Conservation (phyloP, 2,888 invertebrate species). For the Corbicula japonica region DNA sequence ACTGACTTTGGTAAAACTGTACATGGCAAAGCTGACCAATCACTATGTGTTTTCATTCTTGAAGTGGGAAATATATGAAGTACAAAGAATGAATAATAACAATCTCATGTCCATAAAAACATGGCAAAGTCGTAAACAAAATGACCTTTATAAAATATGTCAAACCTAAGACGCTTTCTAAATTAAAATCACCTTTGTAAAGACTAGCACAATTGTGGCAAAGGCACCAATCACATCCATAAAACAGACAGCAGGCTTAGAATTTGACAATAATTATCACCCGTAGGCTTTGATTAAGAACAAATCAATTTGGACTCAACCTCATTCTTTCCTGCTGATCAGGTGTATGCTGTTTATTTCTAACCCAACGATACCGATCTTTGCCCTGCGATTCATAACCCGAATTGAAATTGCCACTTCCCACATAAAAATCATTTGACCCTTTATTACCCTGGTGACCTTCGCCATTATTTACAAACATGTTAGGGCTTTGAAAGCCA, state of each 20-base stretch:
- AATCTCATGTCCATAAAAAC: constrained; percentile 46
- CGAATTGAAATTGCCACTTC: constrained; percentile 32
- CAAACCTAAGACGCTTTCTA: constrained; percentile 25
- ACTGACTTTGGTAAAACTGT: constrained; percentile 5
- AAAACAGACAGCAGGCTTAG: constrained; percentile 31
- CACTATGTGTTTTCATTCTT: constrained; percentile 27
- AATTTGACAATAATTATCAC: constrained; percentile 36
- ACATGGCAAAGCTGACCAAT: neutral
- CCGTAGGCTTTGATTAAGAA: constrained; percentile 36
- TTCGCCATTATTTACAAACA: constrained; percentile 16
- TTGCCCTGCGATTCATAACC: constrained; percentile 40
- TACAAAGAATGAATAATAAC: constrained; percentile 15
- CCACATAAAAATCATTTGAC: constrained; percentile 34
- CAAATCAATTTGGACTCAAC: constrained; percentile 63
- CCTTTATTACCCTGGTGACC: constrained; percentile 45
- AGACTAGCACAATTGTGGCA: constrained; percentile 35
- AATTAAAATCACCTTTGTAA: constrained; percentile 10
- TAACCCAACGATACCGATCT: constrained; percentile 62
- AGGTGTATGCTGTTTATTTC: constrained; percentile 34
- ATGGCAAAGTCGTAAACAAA: constrained; percentile 42
- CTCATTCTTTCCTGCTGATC: constrained; percentile 62
- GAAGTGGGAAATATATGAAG: neutral
- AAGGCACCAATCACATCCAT: constrained; percentile 32
- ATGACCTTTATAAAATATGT: constrained; percentile 8
- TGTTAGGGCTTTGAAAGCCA: constrained; percentile 14